phyloP scores from a whole-genome alignment of 2,113 vertebrate species.

The Lagopus leucura region DNA sequence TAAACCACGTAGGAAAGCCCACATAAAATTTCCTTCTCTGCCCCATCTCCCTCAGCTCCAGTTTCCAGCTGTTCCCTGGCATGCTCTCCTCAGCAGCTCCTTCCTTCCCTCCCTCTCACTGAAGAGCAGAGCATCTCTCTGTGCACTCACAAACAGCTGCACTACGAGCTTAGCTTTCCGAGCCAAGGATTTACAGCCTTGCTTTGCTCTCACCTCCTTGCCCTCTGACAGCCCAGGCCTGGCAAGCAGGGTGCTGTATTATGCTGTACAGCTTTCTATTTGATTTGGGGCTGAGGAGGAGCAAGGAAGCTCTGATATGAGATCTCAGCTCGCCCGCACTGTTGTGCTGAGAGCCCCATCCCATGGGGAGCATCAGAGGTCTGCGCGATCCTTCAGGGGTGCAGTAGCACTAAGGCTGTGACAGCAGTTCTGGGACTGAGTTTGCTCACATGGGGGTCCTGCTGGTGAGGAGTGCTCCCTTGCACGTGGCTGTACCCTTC shows the following conservation, averaged over 20 bases:
- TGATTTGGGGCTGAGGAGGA: not conserved
- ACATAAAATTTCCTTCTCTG: not conserved
- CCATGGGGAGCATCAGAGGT: not conserved
- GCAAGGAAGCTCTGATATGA: not conserved
- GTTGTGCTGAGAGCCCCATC: not conserved
- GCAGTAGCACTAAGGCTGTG: not conserved
- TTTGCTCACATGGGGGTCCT: not conserved
- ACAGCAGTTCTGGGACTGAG: not conserved
- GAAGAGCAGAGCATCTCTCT: conserved; percentile 6
- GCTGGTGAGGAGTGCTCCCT: not conserved
- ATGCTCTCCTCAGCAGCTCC: not conserved
- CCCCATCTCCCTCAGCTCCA: not conserved
- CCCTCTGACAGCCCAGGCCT: not conserved
- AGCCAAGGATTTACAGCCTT: not conserved
- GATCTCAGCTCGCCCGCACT: not conserved
- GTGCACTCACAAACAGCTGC: not conserved
- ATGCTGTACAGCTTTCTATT: not conserved
- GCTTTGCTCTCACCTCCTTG: not conserved
- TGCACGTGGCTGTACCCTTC: not conserved
- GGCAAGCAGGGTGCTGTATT: not conserved
- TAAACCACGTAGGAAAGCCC: not conserved
- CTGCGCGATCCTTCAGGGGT: not conserved
- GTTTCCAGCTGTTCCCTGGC: conserved; percentile 48
- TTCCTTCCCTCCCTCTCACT: not conserved
- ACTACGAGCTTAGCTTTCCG: not conserved